Percentiles rank a stretch among this genome's conserved stretches.
Conservation (phyloP, 2,797 vertebrate species). For the Neosalanx taihuensis region DNA sequence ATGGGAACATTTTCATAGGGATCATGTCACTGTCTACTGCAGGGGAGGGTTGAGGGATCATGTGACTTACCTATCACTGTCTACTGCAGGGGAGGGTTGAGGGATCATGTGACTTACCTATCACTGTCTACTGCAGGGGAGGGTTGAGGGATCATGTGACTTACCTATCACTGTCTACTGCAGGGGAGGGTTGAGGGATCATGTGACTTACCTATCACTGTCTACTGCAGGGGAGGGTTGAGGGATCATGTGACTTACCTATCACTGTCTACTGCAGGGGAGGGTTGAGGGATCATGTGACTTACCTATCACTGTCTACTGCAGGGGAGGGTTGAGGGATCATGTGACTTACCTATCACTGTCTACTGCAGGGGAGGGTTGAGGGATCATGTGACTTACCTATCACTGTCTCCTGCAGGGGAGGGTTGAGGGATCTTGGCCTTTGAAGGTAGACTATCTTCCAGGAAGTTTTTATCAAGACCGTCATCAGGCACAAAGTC, state of each 20-base stretch:
- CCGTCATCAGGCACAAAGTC: conserved; percentile 91
- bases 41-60: no score
- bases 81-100: no score
- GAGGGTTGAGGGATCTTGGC: conserved; percentile 44
- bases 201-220: conserved; percentile 85
- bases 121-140: no score
- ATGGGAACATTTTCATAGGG: no score
- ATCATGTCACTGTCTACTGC: no score
- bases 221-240: conserved; percentile 47
- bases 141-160: no score
- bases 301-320: no score
- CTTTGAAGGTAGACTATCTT: conserved; percentile 72
- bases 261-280: no score
- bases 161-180: no score
- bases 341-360: conserved; percentile 31
- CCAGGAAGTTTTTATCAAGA: conserved; percentile 90
- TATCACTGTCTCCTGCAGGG: conserved; percentile 80
- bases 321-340: background rate
- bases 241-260: conserved; percentile 43
- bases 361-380: background rate
- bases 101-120: no score
- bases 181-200: conserved; percentile 15
- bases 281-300: conserved; percentile 27
- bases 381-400: conserved; percentile 62
- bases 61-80: no score